Percentiles rank a stretch among this genome's conserved stretches.
Conservation (phyloP, 2,113 vertebrate genomes). For the Cisticola juncidis region DNA sequence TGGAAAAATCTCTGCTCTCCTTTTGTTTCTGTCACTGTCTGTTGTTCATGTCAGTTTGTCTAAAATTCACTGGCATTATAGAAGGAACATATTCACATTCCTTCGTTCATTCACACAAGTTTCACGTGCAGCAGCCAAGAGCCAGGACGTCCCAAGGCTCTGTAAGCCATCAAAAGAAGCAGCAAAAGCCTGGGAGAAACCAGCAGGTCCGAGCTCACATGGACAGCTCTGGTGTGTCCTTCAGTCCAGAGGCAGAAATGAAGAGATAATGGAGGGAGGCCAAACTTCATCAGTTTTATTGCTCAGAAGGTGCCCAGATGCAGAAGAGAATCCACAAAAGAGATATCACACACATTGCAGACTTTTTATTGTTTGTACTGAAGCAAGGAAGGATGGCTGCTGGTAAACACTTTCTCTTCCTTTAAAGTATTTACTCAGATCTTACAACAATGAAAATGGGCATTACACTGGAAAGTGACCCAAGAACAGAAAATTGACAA, state of each 20-base stretch:
- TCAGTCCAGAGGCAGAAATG: not conserved
- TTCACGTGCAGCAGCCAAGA: not conserved
- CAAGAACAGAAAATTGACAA: not conserved
- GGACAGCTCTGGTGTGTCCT: not conserved
- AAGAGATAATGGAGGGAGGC: not conserved
- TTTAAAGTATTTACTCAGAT: not conserved
- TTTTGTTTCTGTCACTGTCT: not conserved
- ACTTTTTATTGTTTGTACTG: not conserved
- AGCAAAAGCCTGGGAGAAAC: not conserved
- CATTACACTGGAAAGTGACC: not conserved
- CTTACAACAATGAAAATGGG: not conserved
- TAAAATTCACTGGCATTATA: not conserved
- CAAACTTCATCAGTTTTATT: conserved; percentile 1
- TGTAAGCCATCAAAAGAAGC: not conserved
- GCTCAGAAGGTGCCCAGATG: not conserved
- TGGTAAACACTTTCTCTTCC: not conserved
- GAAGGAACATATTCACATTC: not conserved
- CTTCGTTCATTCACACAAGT: not conserved
- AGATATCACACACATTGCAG: not conserved
- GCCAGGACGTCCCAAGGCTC: not conserved
- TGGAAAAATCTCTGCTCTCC: not conserved
- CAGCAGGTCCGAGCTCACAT: not conserved
- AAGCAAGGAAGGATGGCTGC: not conserved
- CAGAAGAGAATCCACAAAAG: not conserved
- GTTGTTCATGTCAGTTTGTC: not conserved